These are phyloP conservation scores for Hormaphis cornu DNA, from an alignment of 1,140 invertebrate species.

Conservation along the genomic window DNA sequence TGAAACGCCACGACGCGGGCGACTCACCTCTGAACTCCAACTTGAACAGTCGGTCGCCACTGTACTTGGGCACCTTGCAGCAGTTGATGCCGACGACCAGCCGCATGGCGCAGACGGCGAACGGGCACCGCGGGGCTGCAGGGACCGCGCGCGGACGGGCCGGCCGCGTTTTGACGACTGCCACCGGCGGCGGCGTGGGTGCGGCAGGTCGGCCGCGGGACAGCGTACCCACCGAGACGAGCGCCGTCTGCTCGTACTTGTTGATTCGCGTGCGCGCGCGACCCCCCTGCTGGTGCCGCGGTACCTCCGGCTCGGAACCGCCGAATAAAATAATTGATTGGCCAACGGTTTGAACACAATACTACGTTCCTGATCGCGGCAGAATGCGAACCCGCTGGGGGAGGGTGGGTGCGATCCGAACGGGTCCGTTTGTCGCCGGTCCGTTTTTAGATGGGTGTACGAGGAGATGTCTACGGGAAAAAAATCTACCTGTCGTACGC, in stretches of 20 bases:
- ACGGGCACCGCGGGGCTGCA: neutral
- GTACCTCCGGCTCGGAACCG: neutral
- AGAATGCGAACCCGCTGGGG: no score
- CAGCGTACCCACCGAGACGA: neutral
- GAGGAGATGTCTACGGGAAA: no score
- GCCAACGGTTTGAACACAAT: no score
- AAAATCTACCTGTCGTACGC: no score
- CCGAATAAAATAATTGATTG: no score
- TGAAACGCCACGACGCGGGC: no score
- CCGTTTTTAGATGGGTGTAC: no score
- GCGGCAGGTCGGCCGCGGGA: neutral
- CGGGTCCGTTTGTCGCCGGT: no score
- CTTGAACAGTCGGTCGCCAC: constrained; percentile 53
- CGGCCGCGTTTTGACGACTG: no score
- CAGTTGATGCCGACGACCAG: constrained; percentile 53
- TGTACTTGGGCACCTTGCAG: constrained; percentile 53
- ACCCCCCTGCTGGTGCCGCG: no score
- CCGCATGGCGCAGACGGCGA: constrained; percentile 45
- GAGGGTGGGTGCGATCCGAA: no score
- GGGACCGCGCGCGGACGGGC: neutral
- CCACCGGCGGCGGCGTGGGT: neutral
- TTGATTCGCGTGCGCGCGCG: neutral
- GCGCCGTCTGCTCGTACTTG: neutral
- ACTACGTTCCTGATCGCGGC: no score
- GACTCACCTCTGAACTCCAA: constrained; percentile 57